A percentile compares a stretch with the other conserved stretches of the same genome.
These are phyloP conservation scores for Chelon labrosus DNA, from an alignment of 2,797 vertebrate genomes.

Conservation along the genomic window DNA sequence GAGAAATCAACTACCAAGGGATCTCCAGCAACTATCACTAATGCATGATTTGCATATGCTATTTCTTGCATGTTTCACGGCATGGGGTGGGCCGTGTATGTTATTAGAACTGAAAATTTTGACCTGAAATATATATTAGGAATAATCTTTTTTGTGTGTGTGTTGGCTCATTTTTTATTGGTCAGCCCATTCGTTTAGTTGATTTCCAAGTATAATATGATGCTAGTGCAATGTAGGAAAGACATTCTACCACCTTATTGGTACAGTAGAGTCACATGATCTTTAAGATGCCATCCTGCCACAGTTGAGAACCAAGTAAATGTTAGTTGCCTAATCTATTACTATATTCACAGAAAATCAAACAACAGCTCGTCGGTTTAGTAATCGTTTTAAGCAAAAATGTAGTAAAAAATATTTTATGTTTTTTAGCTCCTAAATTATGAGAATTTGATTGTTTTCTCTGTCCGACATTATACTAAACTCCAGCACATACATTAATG, in stretches of 20 bases:
- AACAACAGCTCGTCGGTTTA: neutral
- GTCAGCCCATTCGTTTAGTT: neutral
- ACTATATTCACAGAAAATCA: neutral
- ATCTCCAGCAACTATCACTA: constrained; percentile 51
- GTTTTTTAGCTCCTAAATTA: too few species aligned
- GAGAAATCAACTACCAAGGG: constrained; percentile 46
- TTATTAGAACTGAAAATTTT: neutral
- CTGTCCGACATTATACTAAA: too few species aligned
- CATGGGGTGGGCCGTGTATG: constrained; percentile 23
- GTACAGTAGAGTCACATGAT: constrained; percentile 26
- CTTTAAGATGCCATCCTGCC: neutral
- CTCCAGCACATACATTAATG: too few species aligned
- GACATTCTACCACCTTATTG: constrained; percentile 10
- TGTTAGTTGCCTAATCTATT: neutral
- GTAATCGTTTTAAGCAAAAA: neutral
- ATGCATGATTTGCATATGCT: constrained; percentile 64
- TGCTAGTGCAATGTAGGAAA: constrained; percentile 8
- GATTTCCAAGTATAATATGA: neutral
- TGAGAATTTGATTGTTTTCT: too few species aligned
- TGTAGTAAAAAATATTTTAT: neutral
- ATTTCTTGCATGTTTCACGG: constrained; percentile 66
- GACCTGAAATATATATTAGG: neutral
- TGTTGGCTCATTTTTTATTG: neutral
- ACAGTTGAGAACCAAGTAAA: too few species aligned
- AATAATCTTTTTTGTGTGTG: neutral